These are phyloP conservation scores for Nymphicus hollandicus DNA, from an alignment of 2,113 vertebrate genomes.

Conservation along the genomic window DNA sequence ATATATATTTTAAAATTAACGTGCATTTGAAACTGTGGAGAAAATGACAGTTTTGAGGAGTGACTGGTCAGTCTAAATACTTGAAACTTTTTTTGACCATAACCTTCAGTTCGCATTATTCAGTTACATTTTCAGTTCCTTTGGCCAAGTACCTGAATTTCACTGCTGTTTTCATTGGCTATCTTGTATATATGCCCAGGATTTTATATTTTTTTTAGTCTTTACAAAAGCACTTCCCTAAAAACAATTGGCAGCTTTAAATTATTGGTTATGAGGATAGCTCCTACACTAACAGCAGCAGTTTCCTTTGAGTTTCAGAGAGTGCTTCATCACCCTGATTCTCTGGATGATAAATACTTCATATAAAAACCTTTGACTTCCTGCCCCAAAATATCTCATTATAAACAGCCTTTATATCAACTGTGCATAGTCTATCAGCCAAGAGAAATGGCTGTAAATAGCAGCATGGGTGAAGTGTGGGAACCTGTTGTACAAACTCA, in stretches of 20 bases:
- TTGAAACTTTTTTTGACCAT: not conserved
- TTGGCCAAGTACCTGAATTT: not conserved
- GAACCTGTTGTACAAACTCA: not conserved
- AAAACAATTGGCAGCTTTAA: not conserved
- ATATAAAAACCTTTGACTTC: not conserved
- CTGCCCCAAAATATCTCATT: not conserved
- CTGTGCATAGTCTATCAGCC: not conserved
- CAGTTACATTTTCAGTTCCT: not conserved
- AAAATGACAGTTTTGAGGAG: not conserved
- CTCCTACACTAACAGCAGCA: not conserved
- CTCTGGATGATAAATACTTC: not conserved
- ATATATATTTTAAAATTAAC: not conserved
- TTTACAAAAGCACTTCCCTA: not conserved
- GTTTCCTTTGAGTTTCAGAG: not conserved
- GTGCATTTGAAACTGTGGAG: not conserved
- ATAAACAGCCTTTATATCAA: not conserved
- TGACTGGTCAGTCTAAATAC: not conserved
- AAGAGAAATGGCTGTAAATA: not conserved
- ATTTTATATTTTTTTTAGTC: not conserved
- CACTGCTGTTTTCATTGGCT: not conserved
- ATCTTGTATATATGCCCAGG: not conserved
- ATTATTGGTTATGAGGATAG: not conserved
- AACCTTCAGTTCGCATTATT: not conserved
- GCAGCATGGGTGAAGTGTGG: rapidly evolving
- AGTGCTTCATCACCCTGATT: not conserved